Evolutionary conservation across 2,797 vertebrate species (phyloP), one percentile per base, ranked within the genome.

Genomic region (Protosalanx chinensis): DNA sequence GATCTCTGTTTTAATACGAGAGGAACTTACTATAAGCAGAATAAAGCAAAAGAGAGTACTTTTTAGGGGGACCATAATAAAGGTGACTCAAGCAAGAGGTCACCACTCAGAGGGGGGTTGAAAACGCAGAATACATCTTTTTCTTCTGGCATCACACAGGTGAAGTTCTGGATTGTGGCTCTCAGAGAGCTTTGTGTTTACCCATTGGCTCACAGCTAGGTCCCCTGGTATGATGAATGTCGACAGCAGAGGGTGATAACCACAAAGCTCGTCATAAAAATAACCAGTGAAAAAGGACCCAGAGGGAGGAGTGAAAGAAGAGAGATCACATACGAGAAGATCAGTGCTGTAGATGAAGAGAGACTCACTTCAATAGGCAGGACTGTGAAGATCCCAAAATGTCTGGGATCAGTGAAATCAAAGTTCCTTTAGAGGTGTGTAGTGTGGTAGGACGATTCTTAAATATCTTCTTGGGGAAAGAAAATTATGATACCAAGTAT

Each of bases 1-100:
- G 67, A 72, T 73, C 76, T 64, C 70, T 68, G 70, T 71, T 76
- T 76, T 68, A 32, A 69, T 58, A 71, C 53, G 27, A 23, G 58
- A 13, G 56, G 23, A 53, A 58, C 63, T 72, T 60, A 68, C 23
- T 27, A 27, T 63, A 49, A 71, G 67, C 13, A 10, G 56, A 27
- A 78, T 59, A 18, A 53, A 62, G 59, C 56, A 75, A 56, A 56
- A 56, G 15, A 56, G 0, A 56, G 1, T 1, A 1, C 18, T n/a
- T 56, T 16, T n/a, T 5, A 4, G 18, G 15, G 18, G 18, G 51
- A 18, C 51, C 51, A 4, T n/a, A 6, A 16, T 46, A 56, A 56
- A 56, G 16, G 6, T 41, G 10, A 41, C 41, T 41, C 41, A 13
- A 2, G 3, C 41, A 41, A 41, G 41, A 41, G 41, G 41, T 41